Evolutionary conservation across 2,888 invertebrate species (phyloP), one percentile per base, ranked within the genome.

Genomic region (Drosophila limbata): DNA sequence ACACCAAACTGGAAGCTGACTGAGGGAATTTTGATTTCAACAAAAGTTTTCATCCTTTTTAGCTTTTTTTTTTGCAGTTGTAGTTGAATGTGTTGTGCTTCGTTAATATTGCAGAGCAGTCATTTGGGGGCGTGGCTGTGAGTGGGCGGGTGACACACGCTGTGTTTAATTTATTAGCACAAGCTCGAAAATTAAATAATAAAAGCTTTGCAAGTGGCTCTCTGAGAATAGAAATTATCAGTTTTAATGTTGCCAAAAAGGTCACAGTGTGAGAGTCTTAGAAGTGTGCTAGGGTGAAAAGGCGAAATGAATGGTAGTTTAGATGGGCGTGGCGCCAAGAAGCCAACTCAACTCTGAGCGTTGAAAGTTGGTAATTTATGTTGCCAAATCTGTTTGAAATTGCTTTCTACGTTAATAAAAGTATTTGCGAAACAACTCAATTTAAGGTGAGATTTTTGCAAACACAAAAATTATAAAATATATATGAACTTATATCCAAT

Each of bases 221-320:
- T 50, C 69, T 67, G 77, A 59, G 84, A 81, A 77, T 72, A 70
- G 84, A 81, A 88, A 88, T 84, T 88, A 84, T 84, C 84, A 84
- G 87, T 79, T 80, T 84, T 76, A 88, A 87, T 88, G 84, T 84
- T 84, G 84, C 84, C 84, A 84, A 84, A 84, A 87, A 87, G 84
- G 89, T 87, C 84, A 84, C 57, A 45, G 37, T 25, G 33, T 8
- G 35, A 37, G 40, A 37, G 40, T 37, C 37, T 39, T 31, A 31
- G 40, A 55, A 55, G 11, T 42, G 10, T 42, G 10, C 17, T 19
- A 5, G 31, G 13, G 13, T 8, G 31, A 35, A 44, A 8, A 28
- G 6, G 28, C 28, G 21, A 52, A 42, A 53, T 67, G 25, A 64
- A 61, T 33, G 64, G 50, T 35, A 45, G 60, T 45, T 69, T 33